Percentiles rank a stretch among this genome's conserved stretches.
These are phyloP conservation scores for Penaeus monodon DNA, from an alignment of 2,888 invertebrate species.

Conservation along the genomic window DNA sequence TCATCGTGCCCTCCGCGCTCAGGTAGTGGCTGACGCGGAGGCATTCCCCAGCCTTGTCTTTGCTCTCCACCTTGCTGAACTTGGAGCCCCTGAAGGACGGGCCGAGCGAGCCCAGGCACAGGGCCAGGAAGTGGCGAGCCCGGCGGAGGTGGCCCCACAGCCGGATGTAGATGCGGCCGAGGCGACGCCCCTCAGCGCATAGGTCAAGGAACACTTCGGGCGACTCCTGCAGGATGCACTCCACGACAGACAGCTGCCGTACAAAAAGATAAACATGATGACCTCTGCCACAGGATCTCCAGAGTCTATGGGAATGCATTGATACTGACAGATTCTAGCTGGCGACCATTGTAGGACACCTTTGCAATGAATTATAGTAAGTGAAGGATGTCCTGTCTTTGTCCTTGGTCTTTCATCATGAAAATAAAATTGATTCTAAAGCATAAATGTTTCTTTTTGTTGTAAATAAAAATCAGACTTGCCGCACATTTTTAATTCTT, in stretches of 20 bases:
- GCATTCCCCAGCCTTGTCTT: constrained; percentile 10
- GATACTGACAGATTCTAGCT: too few species aligned
- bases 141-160: constrained; percentile 4
- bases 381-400: too few species aligned
- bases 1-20: neutral
- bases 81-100: constrained; percentile 9
- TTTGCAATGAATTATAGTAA: too few species aligned
- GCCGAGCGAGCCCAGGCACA: neutral
- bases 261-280: too few species aligned
- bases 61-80: constrained; percentile 8
- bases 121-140: constrained; percentile 10
- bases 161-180: constrained; percentile 8
- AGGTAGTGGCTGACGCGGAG: constrained; percentile 17
- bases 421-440: too few species aligned
- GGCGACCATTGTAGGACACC: too few species aligned
- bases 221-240: neutral
- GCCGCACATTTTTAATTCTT: too few species aligned
- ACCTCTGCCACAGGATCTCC: too few species aligned
- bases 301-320: too few species aligned
- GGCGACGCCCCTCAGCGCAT: neutral
- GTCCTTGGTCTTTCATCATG: too few species aligned
- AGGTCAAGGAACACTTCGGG: constrained; percentile 13
- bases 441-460: too few species aligned
- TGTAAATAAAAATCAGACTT: too few species aligned
- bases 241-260: neutral